Evolutionary conservation across 2,888 invertebrate genomes (phyloP).

Genomic region (Strigamia crassipes): DNA sequence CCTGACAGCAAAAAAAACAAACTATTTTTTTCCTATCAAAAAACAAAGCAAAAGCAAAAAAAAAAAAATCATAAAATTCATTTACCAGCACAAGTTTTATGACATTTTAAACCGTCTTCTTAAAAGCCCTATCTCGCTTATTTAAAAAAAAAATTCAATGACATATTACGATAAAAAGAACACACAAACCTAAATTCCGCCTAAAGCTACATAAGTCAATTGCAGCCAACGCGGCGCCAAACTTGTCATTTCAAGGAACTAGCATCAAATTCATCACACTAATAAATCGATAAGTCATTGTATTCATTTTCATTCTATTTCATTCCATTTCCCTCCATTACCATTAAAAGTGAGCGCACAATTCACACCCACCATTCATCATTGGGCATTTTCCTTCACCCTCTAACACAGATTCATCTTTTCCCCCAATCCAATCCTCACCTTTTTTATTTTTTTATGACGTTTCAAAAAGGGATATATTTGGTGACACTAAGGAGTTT

Average conservation of each 20-base stretch:
- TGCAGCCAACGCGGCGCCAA: not conserved
- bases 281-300: slow-evolving; percentile 2
- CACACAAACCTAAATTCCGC: not conserved
- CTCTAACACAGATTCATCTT: not conserved
- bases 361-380: not conserved
- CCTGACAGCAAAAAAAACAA: not conserved
- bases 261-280: slow-evolving; percentile 5
- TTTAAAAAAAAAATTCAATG: not conserved
- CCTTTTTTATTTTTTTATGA: not conserved
- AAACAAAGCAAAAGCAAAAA: not conserved
- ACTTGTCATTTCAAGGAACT: not conserved
- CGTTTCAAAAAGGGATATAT: slow-evolving; percentile 22
- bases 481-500: slow-evolving; percentile 22
- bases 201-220: not conserved
- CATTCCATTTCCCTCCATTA: slow-evolving; percentile 30
- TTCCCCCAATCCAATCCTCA: not conserved
- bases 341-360: not conserved
- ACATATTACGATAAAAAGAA: not conserved
- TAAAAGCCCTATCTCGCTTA: too few relatives aligned
- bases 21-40: too few relatives aligned
- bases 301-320: slow-evolving; percentile 25
- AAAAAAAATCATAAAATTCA: not conserved
- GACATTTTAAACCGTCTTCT: too few relatives aligned
- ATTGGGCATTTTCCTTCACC: not conserved
- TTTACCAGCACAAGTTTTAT: too few relatives aligned